Evolutionary conservation across 2,113 vertebrate species (phyloP), one percentile per base, ranked within the genome.

Genomic region (Syngnathus typhle): DNA sequence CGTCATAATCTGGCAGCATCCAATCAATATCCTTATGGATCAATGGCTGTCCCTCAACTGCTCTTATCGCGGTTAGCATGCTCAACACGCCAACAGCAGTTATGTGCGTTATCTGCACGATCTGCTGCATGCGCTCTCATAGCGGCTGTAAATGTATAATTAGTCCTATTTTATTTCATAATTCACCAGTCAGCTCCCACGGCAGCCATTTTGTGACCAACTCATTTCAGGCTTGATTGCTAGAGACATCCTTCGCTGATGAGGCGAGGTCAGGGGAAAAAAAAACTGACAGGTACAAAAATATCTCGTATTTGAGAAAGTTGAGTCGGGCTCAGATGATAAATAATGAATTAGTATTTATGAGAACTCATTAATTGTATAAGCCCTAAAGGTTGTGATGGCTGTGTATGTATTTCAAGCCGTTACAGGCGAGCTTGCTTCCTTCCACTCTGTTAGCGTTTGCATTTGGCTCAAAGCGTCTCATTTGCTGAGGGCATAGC

Each of bases 41-140:
- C 77, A 79, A 73, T 72, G 49, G 56, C 62, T 27, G 18, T 72
- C 27, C 16, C 16, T 71, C 61, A 70, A 21, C 10, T 32, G 11
- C 41, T 64, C 41, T 84, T 75, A 79, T 84, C 75, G 39, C 67
- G 77, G 82, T 87, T 76, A 83, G 67, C 55, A 63, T 63, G 62
- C 27, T 65, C 61, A 61, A 72, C 12, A 82, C 75, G 67, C 60
- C 43, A 44, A 67, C 71, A 7, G 11, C 13, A 6, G 23, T 27
- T 60, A 4, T 21, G 18, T 38, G 18, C 37, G 4, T 39, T 39
- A n/a, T 19, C 32, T 36, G 32, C 32, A 18, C 36, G 9, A 39
- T 19, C 18, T 60, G 59, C 59, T 60, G 59, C 9, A 39, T 39
- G 19, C 19, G 9, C 74, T 67, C 67, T 75, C 52, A 47, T 68